A percentile compares a stretch with the other conserved stretches of the same genome.
These are phyloP conservation scores for Salpingus planirostris DNA, from an alignment of 2,888 invertebrate species.

Conservation along the genomic window DNA sequence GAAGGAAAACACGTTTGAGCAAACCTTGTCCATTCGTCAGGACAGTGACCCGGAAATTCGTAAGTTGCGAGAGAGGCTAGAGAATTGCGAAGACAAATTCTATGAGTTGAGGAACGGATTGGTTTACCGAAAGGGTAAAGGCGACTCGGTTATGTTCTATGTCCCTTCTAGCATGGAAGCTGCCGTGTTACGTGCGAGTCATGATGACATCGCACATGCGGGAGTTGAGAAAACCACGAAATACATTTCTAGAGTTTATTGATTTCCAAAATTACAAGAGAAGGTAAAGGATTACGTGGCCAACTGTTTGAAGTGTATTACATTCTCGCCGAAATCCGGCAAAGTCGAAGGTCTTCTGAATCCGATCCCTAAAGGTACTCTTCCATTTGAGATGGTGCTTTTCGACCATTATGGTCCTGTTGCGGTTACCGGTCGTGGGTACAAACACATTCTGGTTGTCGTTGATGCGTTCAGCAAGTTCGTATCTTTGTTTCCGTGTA, in stretches of 20 bases:
- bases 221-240: not conserved
- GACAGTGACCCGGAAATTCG: no score
- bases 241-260: not conserved
- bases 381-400: no score
- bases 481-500: slow-evolving; percentile 15
- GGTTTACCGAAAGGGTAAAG: slow-evolving; percentile 4
- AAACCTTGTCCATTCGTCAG: slow-evolving; percentile 1
- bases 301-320: not conserved
- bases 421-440: not conserved
- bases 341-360: no score
- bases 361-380: no score
- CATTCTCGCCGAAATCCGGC: no score
- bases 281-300: slow-evolving; percentile 1
- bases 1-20: no score
- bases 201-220: slow-evolving; percentile 1
- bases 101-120: slow-evolving; percentile 2
- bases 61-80: no score
- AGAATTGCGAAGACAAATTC: slow-evolving; percentile 1
- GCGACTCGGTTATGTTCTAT: slow-evolving; percentile 3
- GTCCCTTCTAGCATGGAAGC: slow-evolving; percentile 5
- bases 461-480: slow-evolving; percentile 23
- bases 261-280: not conserved
- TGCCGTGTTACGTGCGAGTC: slow-evolving; percentile 2
- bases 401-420: slow-evolving; percentile 1
- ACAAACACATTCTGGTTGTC: slow-evolving; percentile 19